Conservation (phyloP, 2,797 vertebrate genomes). For the Hylomyscus alleni region DNA sequence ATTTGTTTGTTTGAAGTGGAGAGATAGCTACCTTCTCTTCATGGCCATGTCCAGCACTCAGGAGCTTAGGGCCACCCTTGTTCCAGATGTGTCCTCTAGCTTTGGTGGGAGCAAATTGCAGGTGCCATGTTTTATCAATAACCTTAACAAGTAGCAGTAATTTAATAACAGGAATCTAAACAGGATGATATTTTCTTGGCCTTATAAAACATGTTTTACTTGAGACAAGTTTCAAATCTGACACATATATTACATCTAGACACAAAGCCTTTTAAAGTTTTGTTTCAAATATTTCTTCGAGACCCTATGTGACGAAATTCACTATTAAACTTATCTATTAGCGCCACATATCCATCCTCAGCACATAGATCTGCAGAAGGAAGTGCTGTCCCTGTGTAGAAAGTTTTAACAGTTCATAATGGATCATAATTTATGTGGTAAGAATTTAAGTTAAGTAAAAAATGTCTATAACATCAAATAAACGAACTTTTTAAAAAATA, state of each 20-base stretch:
- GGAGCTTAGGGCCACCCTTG: not conserved
- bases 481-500: not conserved
- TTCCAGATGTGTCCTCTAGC: not conserved
- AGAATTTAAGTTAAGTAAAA: slow-evolving; percentile 43
- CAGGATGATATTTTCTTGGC: not conserved
- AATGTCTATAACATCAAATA: not conserved
- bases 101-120: slow-evolving; percentile 7
- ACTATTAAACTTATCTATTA: not conserved
- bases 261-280: not conserved
- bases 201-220: not conserved
- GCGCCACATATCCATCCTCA: not conserved
- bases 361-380: not conserved
- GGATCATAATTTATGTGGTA: not conserved
- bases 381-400: not conserved
- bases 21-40: not conserved
- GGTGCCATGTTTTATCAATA: not conserved
- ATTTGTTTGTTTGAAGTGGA: not conserved
- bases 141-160: slow-evolving; percentile 1
- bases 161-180: not conserved
- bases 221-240: slow-evolving; percentile 26
- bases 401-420: slow-evolving; percentile 5
- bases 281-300: not conserved
- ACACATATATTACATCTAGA: not conserved
- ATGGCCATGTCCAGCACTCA: rapidly evolving
- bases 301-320: not conserved